phyloP scores from a whole-genome alignment of 2,113 vertebrate species.

The Motacilla alba region DNA sequence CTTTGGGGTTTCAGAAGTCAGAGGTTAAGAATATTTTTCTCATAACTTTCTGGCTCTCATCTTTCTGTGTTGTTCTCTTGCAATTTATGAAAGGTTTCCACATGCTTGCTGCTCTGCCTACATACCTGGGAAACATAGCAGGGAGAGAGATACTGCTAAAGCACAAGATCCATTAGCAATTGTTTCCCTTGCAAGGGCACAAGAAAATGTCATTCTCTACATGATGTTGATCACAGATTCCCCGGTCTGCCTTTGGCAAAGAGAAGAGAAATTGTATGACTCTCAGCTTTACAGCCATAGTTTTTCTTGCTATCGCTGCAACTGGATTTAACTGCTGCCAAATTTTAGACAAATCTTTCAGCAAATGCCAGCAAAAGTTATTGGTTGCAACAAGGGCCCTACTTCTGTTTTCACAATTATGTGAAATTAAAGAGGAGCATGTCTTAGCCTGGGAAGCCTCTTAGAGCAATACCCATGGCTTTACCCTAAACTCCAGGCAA shows the following conservation, averaged over 20 bases:
- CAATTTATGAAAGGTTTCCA: conserved; percentile 14
- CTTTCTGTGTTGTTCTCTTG: neutral
- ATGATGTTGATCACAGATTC: neutral
- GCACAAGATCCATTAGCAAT: neutral
- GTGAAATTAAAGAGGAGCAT: neutral
- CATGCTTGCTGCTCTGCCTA: neutral
- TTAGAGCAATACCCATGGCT: neutral
- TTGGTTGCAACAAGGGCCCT: neutral
- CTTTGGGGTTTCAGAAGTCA: neutral
- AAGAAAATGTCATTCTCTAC: neutral
- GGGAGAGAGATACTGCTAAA: neutral
- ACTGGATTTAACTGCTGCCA: neutral
- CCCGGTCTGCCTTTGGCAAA: neutral
- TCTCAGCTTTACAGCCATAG: neutral
- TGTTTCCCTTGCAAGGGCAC: neutral
- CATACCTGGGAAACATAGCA: neutral
- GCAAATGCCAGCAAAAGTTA: neutral
- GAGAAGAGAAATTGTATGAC: neutral
- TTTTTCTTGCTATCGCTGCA: neutral
- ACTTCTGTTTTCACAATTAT: neutral
- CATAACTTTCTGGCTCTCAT: neutral
- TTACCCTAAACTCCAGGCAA: neutral
- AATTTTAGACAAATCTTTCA: neutral
- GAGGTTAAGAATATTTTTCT: neutral
- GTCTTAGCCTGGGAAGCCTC: neutral